Base-by-base conservation (phyloP, 2,888 invertebrate genomes). In the Coronaproctus castanopsis region DNA sequence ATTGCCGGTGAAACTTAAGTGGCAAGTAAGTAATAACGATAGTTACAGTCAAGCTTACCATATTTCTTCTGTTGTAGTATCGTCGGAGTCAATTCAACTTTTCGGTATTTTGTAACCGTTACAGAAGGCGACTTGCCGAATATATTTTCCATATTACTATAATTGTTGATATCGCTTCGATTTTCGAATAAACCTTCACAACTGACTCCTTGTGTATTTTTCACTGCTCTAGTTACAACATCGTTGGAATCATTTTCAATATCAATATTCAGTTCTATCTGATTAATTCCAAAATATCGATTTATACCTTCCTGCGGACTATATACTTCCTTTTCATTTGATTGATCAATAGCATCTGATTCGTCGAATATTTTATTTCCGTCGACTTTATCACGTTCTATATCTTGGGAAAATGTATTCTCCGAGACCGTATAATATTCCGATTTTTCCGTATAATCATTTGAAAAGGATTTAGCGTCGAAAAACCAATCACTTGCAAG, bases 51-150 rank as follows among this genome's bases (percentile, higher is more conserved):
- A n/a, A n/a, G 19, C 65, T n/a, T 3, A 18, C 48, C 3, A 21
- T 18, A 55, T 52, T 22, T 21, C 21, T 24, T 21, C 3, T 59
- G 54, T 24, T 59, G 23, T 22, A 24, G 52, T 57, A 36, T 24
- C 23, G 21, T 21, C 24, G 19, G 19, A 48, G 49, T 56, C 49
- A 56, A 56, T 21, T 24, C 23, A 22, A 54, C 49, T 49, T 56
- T 56, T 23, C 36, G 2, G 36, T 55, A 56, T 56, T 56, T 56
- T 22, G 49, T 49, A 49, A 56, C 21, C 5, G n/a, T 20, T 3
- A 52, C n/a, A 5, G 52, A 52, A 10, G 52, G 52, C 5, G 52
- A 36, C 14, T 36, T 36, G 5, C 36, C 36, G 36, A 36, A 36
- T 36, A 36, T 36, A 36, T 36, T 36, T 36, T 36, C 36, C 36